phyloP scores from a whole-genome alignment of 2,888 invertebrate genomes.

The Andrena praecox region DNA sequence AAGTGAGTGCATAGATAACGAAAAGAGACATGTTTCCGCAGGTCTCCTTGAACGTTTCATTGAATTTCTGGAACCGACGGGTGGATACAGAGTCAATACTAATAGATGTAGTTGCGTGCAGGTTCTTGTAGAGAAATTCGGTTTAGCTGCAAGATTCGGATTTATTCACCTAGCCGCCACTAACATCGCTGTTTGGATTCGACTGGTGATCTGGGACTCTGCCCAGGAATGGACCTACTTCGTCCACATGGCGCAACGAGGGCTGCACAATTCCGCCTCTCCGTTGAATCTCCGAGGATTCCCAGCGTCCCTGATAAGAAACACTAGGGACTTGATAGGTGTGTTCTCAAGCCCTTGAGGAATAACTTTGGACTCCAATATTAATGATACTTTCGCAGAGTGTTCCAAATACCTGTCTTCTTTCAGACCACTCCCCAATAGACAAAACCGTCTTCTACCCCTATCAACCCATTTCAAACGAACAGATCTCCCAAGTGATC shows the following conservation, averaged over 20 bases:
- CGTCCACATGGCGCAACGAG: conserved; percentile 84
- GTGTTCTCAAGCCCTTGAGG: conserved; percentile 12
- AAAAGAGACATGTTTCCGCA: neutral
- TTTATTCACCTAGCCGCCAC: conserved; percentile 87
- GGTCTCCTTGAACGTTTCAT: neutral
- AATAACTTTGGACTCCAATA: no score
- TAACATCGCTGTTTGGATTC: conserved; percentile 86
- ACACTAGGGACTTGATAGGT: conserved; percentile 81
- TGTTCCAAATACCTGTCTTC: neutral
- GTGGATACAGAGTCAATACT: conserved; percentile 4
- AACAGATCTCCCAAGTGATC: conserved; percentile 85
- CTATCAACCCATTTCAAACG: conserved; percentile 84
- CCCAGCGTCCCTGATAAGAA: conserved; percentile 83
- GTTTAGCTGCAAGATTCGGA: conserved; percentile 86
- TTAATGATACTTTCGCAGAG: neutral
- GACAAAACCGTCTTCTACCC: conserved; percentile 50
- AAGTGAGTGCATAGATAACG: conserved; percentile 79
- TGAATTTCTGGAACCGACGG: neutral
- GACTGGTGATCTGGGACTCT: conserved; percentile 86
- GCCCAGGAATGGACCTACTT: conserved; percentile 86
- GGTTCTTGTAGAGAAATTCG: conserved; percentile 86
- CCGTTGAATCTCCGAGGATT: conserved; percentile 84
- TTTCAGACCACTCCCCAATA: conserved; percentile 39
- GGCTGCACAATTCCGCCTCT: conserved; percentile 79
- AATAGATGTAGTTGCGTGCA: conserved; percentile 62